Evolutionary conservation across 2,797 vertebrate genomes (phyloP), one percentile per base, ranked within the genome.

Genomic region (Taeniopygia guttata): DNA sequence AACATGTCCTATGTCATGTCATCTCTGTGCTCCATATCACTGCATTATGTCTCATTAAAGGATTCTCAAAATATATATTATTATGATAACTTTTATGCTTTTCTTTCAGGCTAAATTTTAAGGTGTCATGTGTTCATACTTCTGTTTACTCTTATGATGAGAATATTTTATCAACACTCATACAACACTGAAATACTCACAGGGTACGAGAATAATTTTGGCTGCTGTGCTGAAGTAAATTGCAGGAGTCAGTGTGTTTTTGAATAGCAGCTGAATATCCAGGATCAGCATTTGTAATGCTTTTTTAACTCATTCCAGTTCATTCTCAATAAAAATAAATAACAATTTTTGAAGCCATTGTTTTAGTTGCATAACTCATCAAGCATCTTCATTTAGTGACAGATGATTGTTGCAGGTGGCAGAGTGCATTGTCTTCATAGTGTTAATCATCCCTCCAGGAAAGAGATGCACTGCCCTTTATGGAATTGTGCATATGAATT

Each of bases 11-110:
- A 73, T 55, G 26, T 60, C 68, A 82, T 40, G n/a, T 26, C 58
- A 55, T 84, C 84, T 93, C 58, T 92, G 5, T 51, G 15, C 26
- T 82, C 22, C 34, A 58, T 42, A 89, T 77, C 51, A 72, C n/a
- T 19, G 22, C 19, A 20, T 78, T 77, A 69, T 84, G 87, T 83
- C 16, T 76, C n/a, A 10, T 70, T 94, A 84, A 95, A 93, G 76
- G 76, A 93, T 45, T 91, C 79, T 68, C 49, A 83, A 46, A 91
- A 86, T 86, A 81, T 59, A 89, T 77, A 43, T 89, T 93, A 81
- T 85, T 92, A 54, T 26, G 11, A 68, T 23, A 76, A 60, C 5
- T 87, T 93, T 84, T 94, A 40, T 9, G 4, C 17, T 85, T 69
- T 89, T 67, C 32, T 87, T 62, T 76, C 45, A 77, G 52, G 12